Evolutionary conservation across 2,113 vertebrate genomes (phyloP).

Genomic region (Cyprinodon brontotheroides): DNA sequence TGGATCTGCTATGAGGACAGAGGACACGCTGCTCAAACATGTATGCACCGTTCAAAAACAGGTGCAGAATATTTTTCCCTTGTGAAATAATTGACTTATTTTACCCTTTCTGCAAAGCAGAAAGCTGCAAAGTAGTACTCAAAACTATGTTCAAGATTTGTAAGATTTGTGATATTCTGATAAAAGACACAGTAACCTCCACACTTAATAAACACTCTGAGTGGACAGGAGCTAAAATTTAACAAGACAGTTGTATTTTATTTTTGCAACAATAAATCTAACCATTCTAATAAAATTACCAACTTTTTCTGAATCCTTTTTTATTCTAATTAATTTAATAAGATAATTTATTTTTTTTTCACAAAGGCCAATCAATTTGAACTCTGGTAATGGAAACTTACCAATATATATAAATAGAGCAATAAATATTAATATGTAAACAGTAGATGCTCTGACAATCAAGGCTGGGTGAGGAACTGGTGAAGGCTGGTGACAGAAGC

Average conservation of each 20-base stretch:
- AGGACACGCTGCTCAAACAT: neutral
- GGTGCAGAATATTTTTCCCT: neutral
- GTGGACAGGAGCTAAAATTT: too few species aligned
- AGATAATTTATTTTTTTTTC: too few species aligned
- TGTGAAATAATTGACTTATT: neutral
- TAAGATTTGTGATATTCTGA: neutral
- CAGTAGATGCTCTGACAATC: neutral
- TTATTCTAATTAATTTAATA: neutral
- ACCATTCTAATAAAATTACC: neutral
- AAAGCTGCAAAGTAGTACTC: neutral
- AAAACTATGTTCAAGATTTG: neutral
- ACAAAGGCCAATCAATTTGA: too few species aligned
- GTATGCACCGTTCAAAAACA: neutral
- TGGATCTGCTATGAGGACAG: neutral
- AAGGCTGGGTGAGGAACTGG: neutral
- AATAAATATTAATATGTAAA: too few species aligned
- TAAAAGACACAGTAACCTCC: neutral
- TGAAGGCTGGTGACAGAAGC: neutral
- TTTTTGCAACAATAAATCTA: neutral
- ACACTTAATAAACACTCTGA: neutral
- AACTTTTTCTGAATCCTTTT: neutral
- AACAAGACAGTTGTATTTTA: too few species aligned
- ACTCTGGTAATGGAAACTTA: too few species aligned
- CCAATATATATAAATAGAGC: neutral
- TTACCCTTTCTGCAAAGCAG: neutral